Evolutionary conservation across 2,113 vertebrate genomes (phyloP).

Genomic region (Bostrychus sinensis): DNA sequence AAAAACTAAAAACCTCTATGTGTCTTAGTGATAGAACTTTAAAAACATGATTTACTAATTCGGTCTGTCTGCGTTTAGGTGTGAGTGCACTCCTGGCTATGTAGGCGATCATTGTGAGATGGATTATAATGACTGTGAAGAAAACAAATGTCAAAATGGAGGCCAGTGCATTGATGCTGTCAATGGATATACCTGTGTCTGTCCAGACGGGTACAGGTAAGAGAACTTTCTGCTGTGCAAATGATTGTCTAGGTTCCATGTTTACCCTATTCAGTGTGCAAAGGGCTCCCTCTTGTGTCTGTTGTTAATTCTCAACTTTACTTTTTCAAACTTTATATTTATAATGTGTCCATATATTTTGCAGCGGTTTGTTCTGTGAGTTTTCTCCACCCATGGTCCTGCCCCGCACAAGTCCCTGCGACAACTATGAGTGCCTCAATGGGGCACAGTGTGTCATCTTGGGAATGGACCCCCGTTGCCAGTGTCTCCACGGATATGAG

Average conservation of each 20-base stretch:
- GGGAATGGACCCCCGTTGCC: constrained; percentile 88
- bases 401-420: constrained; percentile 95
- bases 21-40: too few relatives aligned
- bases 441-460: constrained; percentile 91
- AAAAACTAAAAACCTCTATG: too few relatives aligned
- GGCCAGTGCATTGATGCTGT: constrained; percentile 92
- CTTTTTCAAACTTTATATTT: neutral
- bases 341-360: constrained; percentile 15
- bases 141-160: constrained; percentile 95
- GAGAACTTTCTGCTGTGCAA: constrained; percentile 1
- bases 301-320: neutral
- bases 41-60: too few relatives aligned
- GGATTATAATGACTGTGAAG: constrained; percentile 92
- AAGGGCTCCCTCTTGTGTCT: constrained; percentile 37
- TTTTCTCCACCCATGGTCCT: constrained; percentile 96
- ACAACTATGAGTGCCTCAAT: constrained; percentile 94
- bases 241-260: neutral
- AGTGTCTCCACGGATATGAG: constrained; percentile 93
- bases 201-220: constrained; percentile 94
- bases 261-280: constrained; percentile 2
- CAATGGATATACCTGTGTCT: constrained; percentile 94
- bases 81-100: constrained; percentile 95
- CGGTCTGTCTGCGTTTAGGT: constrained; percentile 78
- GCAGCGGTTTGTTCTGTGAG: constrained; percentile 95
- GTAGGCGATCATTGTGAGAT: constrained; percentile 91